Conservation (phyloP, 2,113 vertebrate species). For the Epinephelus cyanopodus region DNA sequence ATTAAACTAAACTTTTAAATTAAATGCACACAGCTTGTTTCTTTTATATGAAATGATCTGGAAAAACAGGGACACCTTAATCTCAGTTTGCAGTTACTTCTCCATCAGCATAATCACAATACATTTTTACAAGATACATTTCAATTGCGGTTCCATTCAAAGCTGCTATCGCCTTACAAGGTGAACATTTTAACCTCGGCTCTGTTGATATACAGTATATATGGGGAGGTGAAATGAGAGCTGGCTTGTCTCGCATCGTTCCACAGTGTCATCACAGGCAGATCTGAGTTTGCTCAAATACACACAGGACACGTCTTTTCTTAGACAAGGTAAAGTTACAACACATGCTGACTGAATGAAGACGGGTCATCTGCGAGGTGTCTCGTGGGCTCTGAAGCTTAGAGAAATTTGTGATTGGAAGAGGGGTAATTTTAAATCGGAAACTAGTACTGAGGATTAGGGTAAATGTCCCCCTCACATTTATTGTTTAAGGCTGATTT, state of each 20-base stretch:
- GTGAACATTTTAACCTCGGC: slow-evolving; percentile 59
- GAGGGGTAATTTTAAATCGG: neutral
- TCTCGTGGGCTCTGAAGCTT: neutral
- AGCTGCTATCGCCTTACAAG: slow-evolving; percentile 46
- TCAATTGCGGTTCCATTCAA: neutral
- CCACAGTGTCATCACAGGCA: slow-evolving; percentile 55
- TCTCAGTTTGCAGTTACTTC: neutral
- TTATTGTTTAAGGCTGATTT: neutral
- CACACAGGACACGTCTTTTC: slow-evolving; percentile 27
- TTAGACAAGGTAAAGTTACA: neutral
- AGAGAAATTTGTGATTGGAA: neutral
- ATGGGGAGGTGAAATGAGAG: slow-evolving; percentile 52
- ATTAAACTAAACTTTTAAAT: neutral
- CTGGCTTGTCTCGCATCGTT: slow-evolving; percentile 52
- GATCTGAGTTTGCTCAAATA: slow-evolving; percentile 48
- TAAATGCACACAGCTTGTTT: neutral
- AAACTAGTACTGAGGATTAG: neutral
- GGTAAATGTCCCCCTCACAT: neutral
- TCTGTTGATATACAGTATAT: slow-evolving; percentile 33
- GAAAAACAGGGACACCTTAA: neutral
- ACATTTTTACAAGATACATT: neutral
- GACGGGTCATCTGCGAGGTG: neutral
- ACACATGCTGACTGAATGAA: neutral
- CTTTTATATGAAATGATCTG: neutral
- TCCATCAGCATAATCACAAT: neutral